These are phyloP conservation scores for Physocephala rufipes DNA, from an alignment of 2,888 invertebrate species.

Conservation along the genomic window DNA sequence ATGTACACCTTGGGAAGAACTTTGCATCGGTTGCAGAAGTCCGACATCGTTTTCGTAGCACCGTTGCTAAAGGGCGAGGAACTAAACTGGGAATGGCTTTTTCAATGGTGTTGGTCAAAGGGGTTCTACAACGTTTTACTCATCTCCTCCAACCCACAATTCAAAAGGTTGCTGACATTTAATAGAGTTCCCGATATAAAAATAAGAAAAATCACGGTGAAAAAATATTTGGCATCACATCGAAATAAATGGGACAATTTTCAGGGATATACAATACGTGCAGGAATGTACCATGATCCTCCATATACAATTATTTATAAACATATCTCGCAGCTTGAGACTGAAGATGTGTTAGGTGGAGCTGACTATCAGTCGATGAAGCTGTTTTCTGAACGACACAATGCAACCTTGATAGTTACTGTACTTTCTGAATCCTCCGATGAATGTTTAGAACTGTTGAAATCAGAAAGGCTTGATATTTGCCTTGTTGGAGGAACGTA, in stretches of 20 bases:
- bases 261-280: slow-evolving; percentile 29
- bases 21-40: slow-evolving; percentile 11
- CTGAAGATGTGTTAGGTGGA: slow-evolving; percentile 11
- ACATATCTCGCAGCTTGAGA: not conserved
- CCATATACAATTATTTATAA: slow-evolving; percentile 30
- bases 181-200: not conserved
- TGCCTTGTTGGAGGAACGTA: not conserved
- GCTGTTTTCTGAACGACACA: not conserved
- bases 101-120: slow-evolving; percentile 25
- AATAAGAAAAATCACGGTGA: not conserved
- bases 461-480: not conserved
- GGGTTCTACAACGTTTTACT: slow-evolving; percentile 29
- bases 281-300: slow-evolving; percentile 28
- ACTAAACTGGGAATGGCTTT: slow-evolving; percentile 9
- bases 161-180: slow-evolving; percentile 1
- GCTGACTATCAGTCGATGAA: not conserved
- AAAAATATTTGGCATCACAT: slow-evolving; percentile 3
- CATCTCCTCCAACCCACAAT: not conserved
- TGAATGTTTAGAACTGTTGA: not conserved
- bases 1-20: not conserved
- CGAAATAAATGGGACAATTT: not conserved
- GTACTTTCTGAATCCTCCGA: not conserved
- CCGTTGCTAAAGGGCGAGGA: not conserved
- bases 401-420: not conserved
- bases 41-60: slow-evolving; percentile 30